Percentiles rank a stretch among this genome's conserved stretches.
Conservation (phyloP, 1,140 invertebrate species). For the Atta cephalotes region DNA sequence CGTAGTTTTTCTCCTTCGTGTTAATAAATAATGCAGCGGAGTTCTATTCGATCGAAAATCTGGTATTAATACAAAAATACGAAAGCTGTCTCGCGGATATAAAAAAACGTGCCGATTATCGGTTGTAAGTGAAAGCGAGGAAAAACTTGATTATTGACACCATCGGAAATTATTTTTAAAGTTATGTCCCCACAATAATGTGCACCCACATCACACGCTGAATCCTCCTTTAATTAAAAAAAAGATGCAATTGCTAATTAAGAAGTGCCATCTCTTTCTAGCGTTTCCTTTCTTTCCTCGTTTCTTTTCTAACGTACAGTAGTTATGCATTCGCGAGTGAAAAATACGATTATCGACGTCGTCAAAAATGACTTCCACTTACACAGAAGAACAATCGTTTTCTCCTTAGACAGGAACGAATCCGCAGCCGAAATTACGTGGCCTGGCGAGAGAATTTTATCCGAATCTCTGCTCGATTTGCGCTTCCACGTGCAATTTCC, state of each 20-base stretch:
- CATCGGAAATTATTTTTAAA: slow-evolving; percentile 22
- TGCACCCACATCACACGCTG: background rate
- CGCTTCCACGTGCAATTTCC: slow-evolving; percentile 55
- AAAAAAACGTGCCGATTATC: background rate
- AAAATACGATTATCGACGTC: background rate
- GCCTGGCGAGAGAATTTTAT: background rate
- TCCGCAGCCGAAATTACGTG: background rate
- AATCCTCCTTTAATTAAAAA: background rate
- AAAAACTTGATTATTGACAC: background rate
- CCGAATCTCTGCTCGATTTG: slow-evolving; percentile 39
- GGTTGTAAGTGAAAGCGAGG: background rate
- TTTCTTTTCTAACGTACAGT: background rate
- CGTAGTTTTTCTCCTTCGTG: background rate
- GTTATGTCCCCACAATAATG: background rate
- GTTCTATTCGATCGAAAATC: slow-evolving; percentile 1
- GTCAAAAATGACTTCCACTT: background rate
- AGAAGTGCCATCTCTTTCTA: background rate
- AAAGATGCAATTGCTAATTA: too few species aligned
- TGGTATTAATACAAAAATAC: slow-evolving; percentile 23
- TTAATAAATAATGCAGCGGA: background rate
- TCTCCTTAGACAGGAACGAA: background rate
- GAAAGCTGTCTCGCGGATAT: background rate
- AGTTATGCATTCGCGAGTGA: background rate
- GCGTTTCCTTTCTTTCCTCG: background rate
- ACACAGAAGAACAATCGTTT: background rate